phyloP scores from a whole-genome alignment of 2,888 invertebrate species.

The Magallana nippona region DNA sequence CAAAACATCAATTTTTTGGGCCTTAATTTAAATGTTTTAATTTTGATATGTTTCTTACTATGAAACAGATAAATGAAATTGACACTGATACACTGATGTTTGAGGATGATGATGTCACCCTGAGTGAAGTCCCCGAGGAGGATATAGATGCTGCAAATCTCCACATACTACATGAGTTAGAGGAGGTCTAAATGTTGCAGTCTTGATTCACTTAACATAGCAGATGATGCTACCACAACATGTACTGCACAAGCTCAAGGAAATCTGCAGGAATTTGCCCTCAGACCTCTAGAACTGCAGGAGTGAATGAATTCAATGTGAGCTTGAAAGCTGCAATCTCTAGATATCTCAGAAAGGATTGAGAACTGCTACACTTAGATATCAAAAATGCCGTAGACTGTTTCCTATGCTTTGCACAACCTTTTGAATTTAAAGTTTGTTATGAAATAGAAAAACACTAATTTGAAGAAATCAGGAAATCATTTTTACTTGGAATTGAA shows the following conservation, averaged over 20 bases:
- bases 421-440: no score
- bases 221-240: not conserved
- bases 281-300: not conserved
- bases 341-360: no score
- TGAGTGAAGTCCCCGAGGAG: not conserved
- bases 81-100: conserved; percentile 9
- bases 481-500: no score
- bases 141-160: conserved; percentile 59
- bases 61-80: conserved; percentile 1
- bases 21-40: not conserved
- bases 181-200: conserved; percentile 40
- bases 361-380: no score
- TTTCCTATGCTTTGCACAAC: no score
- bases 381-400: no score
- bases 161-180: conserved; percentile 61
- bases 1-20: not conserved
- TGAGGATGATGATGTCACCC: conserved; percentile 35
- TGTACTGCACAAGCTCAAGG: conserved; percentile 7
- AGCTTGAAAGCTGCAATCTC: not conserved
- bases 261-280: conserved; percentile 10
- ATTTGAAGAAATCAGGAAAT: no score
- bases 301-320: not conserved
- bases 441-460: no score
- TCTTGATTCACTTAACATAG: not conserved
- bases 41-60: not conserved